These are phyloP conservation scores for Prionace glauca DNA, from an alignment of 2,797 vertebrate genomes.

Conservation along the genomic window DNA sequence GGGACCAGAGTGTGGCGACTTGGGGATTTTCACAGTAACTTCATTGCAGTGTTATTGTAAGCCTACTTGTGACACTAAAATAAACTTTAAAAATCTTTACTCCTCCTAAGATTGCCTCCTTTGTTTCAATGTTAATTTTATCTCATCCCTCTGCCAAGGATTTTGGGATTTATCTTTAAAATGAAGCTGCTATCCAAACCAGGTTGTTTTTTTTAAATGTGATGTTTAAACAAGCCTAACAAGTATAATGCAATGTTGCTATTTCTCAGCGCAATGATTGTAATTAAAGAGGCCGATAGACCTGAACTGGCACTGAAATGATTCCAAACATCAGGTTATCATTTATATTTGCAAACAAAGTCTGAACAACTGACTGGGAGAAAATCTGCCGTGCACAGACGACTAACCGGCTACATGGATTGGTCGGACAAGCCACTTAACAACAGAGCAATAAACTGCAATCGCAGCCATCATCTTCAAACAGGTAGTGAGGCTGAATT, in stretches of 20 bases:
- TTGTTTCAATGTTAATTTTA: background rate
- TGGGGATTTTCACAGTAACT: too few species aligned
- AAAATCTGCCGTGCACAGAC: too few species aligned
- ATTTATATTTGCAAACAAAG: background rate
- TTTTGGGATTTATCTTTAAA: background rate
- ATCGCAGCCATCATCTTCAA: background rate
- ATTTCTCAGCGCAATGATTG: background rate
- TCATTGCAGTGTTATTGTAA: too few species aligned
- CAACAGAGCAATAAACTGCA: background rate
- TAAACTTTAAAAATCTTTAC: background rate
- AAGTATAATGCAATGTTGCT: background rate
- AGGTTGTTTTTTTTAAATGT: background rate
- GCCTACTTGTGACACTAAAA: too few species aligned
- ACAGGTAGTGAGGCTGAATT: conserved; percentile 12
- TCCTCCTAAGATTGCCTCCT: background rate
- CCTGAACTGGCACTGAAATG: background rate
- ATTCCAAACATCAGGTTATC: background rate
- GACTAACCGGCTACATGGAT: background rate
- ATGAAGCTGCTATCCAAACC: background rate
- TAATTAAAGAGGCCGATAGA: background rate
- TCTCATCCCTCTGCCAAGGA: background rate
- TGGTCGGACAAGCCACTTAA: background rate
- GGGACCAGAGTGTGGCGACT: too few species aligned
- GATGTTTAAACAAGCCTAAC: background rate
- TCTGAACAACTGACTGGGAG: background rate